Conservation (phyloP, 2,113 vertebrate genomes). For the Stigmatopora nigra region DNA sequence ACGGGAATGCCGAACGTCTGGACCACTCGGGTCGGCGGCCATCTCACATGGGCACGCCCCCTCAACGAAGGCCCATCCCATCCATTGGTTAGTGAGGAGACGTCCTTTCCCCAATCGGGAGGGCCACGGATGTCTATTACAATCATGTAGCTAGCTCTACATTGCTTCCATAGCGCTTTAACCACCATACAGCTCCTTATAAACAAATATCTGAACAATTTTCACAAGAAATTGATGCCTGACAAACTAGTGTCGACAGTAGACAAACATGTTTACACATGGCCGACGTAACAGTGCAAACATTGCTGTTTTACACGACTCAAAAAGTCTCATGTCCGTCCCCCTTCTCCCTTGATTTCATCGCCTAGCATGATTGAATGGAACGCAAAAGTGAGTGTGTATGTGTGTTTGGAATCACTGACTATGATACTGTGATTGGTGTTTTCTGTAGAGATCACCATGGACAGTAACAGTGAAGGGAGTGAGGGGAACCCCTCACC, state of each 20-base stretch:
- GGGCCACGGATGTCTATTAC: conserved; percentile 61
- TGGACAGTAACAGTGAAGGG: conserved; percentile 92
- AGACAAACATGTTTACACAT: conserved; percentile 42
- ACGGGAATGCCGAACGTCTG: conserved; percentile 75
- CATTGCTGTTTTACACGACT: conserved; percentile 75
- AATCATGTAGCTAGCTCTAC: conserved; percentile 57
- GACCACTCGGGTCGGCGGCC: conserved; percentile 77
- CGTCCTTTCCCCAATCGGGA: conserved; percentile 40
- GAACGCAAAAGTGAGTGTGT: conserved; percentile 40
- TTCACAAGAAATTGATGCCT: conserved; percentile 38
- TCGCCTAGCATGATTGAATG: conserved; percentile 58
- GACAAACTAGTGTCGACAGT: conserved; percentile 36
- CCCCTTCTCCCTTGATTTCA: not conserved
- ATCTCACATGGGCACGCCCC: conserved; percentile 70
- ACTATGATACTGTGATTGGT: conserved; percentile 74
- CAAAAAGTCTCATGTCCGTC: conserved; percentile 48
- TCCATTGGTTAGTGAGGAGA: conserved; percentile 87
- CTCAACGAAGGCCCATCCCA: conserved; percentile 78
- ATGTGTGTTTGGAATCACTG: conserved; percentile 54
- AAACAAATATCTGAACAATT: conserved; percentile 49
- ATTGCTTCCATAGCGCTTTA: conserved; percentile 55
- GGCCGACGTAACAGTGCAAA: conserved; percentile 43
- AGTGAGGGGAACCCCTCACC: conserved; percentile 86
- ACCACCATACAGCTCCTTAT: conserved; percentile 39
- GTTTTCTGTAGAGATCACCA: conserved; percentile 85